Evolutionary conservation across 2,113 vertebrate species (phyloP), one percentile per base, ranked within the genome.

Genomic region (Puntigrus tetrazona): DNA sequence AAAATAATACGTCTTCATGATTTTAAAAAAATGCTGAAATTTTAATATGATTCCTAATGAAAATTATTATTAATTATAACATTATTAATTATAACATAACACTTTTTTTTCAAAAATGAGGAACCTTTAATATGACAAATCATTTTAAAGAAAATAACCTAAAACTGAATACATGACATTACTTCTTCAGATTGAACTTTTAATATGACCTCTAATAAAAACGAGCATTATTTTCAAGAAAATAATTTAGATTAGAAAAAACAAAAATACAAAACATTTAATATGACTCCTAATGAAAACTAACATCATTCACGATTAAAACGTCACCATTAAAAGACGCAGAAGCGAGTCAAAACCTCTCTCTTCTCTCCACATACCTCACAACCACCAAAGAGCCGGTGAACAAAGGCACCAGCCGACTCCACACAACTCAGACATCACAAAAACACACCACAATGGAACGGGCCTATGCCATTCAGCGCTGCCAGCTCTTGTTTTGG

Each of bases 391-490:
- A 91, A 91, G 85, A 87, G 86, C 86, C 86, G 79, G 86, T 88
- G 88, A 91, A 93, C 88, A 91, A 89, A 83, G 85, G 82, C 89
- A 89, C 87, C 87, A 90, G 91, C 83, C 87, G 83, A 87, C 85
- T 86, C 86, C 78, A 91, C 91, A 90, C 87, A 88, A 91, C 92
- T 89, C 92, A 94, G 89, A 92, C 92, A 92, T 88, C 88, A 83
- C 89, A 92, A 87, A 90, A 88, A 89, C 86, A 76, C 50, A 43
- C 2, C 91, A 92, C 91, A 92, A 92, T 85, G 86, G 89, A 89
- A 94, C 93, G 90, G 93, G 77, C 77, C 93, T 92, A 94, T 87
- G 89, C 92, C 93, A 93, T 93, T 91, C 92, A 89, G 86, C 84
- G 87, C 89, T 84, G 8, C 86, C 83, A 86, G 88, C 89, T 91